Percentiles rank a stretch among this genome's conserved stretches.
phyloP scores from a whole-genome alignment of 2,888 invertebrate genomes.

The Lasioglossum leucozonium region DNA sequence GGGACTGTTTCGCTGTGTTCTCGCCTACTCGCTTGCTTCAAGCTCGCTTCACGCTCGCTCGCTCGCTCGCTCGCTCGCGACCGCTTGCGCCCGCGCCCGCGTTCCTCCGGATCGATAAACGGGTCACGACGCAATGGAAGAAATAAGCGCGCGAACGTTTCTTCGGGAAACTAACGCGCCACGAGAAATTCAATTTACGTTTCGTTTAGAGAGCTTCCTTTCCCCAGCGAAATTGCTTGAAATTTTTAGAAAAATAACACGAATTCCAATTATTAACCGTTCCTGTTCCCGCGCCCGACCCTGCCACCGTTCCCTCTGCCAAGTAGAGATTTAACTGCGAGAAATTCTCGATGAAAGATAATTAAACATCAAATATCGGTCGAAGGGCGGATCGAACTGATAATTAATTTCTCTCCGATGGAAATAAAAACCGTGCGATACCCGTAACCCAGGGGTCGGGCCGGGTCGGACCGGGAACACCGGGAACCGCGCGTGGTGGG shows the following conservation, averaged over 20 bases:
- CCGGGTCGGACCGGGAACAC: background rate
- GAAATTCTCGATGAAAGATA: constrained; percentile 30
- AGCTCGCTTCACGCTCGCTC: background rate
- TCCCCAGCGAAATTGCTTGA: constrained; percentile 13
- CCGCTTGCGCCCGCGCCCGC: background rate
- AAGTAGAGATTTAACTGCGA: constrained; percentile 23
- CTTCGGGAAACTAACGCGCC: background rate
- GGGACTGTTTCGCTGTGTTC: background rate
- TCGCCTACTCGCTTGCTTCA: background rate
- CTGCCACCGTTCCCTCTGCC: background rate
- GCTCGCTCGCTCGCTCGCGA: background rate
- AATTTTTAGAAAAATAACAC: constrained; percentile 47
- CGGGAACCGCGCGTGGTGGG: background rate
- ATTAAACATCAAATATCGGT: constrained; percentile 30
- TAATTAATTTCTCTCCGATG: constrained; percentile 14
- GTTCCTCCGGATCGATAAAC: constrained; percentile 38
- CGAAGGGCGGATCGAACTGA: constrained; percentile 12
- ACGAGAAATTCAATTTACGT: constrained; percentile 15
- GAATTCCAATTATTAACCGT: constrained; percentile 19
- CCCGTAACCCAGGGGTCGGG: background rate
- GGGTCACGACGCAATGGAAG: constrained; percentile 21
- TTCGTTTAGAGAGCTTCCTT: constrained; percentile 25
- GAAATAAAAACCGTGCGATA: constrained; percentile 11
- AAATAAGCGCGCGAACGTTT: constrained; percentile 23
- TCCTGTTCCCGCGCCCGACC: background rate